phyloP scores from a whole-genome alignment of 37 sponge, comb jelly and placozoan genomes.

The Spongia lamella region DNA sequence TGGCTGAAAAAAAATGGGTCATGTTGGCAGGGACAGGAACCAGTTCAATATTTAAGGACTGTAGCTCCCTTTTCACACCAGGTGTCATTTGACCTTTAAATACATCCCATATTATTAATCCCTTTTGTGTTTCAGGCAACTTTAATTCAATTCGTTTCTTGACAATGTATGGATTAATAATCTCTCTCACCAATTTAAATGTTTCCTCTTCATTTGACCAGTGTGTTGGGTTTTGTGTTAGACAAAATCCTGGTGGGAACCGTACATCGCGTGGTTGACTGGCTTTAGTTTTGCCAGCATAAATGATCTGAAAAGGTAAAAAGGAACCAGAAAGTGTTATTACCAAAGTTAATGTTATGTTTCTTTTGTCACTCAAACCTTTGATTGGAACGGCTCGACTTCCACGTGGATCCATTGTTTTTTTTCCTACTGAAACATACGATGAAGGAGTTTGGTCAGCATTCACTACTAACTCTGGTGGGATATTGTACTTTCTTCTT shows the following conservation, averaged over 20 bases:
- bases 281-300: constrained; percentile 63
- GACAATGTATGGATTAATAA: constrained; percentile 46
- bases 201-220: constrained; percentile 55
- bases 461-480: constrained; percentile 55
- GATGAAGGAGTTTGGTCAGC: constrained; percentile 55
- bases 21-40: constrained; percentile 61
- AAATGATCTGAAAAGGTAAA: constrained; percentile 52
- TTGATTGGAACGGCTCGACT: constrained; percentile 23
- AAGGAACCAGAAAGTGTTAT: constrained; percentile 32
- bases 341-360: constrained; percentile 44
- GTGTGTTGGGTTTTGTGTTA: constrained; percentile 38
- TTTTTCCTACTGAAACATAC: constrained; percentile 53
- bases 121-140: constrained; percentile 26
- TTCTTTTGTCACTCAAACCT: constrained; percentile 44
- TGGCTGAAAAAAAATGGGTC: constrained; percentile 59
- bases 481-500: constrained; percentile 33
- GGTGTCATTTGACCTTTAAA: constrained; percentile 60
- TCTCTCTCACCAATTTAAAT: constrained; percentile 36
- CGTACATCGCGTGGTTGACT: constrained; percentile 28
- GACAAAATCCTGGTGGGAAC: constrained; percentile 38
- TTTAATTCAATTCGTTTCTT: constrained; percentile 27
- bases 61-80: constrained; percentile 24
- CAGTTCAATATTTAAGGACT: constrained; percentile 32
- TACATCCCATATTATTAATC: constrained; percentile 48
- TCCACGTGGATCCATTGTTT: constrained; percentile 44